Percentiles rank a stretch among this genome's conserved stretches.
phyloP scores from a whole-genome alignment of 1,140 invertebrate genomes.

The Lethocerus indicus region DNA sequence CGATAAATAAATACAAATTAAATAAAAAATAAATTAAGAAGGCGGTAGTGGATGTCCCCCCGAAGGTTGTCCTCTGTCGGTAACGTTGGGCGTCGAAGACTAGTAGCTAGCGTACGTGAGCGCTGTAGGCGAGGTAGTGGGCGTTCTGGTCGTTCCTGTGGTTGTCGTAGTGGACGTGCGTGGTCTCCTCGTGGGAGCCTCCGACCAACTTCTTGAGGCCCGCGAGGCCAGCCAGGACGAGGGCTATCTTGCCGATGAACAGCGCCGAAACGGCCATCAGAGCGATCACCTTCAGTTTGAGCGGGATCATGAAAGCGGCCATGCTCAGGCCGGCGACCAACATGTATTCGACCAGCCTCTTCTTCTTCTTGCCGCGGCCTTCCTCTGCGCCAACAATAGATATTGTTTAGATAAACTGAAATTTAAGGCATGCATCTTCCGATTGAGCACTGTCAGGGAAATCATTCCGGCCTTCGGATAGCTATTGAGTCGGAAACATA shows the following conservation, averaged over 20 bases:
- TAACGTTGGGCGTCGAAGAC: no score
- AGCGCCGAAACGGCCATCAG: slow-evolving; percentile 49
- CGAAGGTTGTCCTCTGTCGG: no score
- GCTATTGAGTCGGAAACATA: no score
- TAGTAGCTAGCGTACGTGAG: no score
- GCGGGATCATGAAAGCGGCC: slow-evolving; percentile 5
- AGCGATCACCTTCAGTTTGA: slow-evolving; percentile 36
- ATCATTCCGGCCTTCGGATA: no score
- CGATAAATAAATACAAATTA: no score
- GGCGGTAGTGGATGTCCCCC: no score
- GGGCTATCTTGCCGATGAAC: slow-evolving; percentile 49
- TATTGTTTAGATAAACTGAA: no score
- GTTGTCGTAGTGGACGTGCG: slow-evolving; percentile 9
- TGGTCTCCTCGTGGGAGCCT: slow-evolving; percentile 24
- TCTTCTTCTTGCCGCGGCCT: slow-evolving; percentile 9
- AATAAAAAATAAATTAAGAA: no score
- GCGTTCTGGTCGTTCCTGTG: slow-evolving; percentile 12
- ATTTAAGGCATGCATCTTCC: no score
- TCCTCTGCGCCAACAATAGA: no score
- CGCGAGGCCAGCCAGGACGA: slow-evolving; percentile 50
- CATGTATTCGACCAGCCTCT: slow-evolving; percentile 3
- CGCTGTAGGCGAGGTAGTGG: slow-evolving; percentile 18
- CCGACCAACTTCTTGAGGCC: slow-evolving; percentile 49
- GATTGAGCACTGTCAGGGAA: no score
- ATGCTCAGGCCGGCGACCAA: slow-evolving; percentile 4